Evolutionary conservation across 2,113 vertebrate genomes (phyloP).

Genomic region (Nymphicus hollandicus): DNA sequence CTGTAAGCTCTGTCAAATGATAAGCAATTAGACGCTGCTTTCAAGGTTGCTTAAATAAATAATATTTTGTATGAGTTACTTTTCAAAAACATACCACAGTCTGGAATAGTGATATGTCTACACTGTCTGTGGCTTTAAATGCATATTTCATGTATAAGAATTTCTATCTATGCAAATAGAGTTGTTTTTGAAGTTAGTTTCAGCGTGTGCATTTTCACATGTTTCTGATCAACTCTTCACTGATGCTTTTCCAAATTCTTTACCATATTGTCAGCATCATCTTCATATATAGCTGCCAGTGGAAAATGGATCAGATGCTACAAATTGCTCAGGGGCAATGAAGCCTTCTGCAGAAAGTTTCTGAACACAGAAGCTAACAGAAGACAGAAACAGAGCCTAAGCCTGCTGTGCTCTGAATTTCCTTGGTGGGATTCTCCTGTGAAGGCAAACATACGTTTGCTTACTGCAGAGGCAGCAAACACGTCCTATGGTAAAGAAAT

Average conservation of each 20-base stretch:
- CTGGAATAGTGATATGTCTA: not conserved
- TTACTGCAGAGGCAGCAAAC: not conserved
- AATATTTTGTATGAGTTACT: not conserved
- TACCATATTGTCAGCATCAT: constrained; percentile 13
- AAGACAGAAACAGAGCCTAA: not conserved
- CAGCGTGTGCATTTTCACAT: not conserved
- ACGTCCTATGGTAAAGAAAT: not conserved
- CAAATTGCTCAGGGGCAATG: not conserved
- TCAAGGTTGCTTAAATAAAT: constrained; percentile 11
- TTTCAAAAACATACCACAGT: not conserved
- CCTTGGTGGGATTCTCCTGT: not conserved
- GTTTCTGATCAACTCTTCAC: not conserved
- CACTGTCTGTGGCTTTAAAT: not conserved
- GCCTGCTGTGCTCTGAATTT: not conserved
- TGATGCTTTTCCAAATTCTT: not conserved
- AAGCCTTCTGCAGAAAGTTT: constrained; percentile 8
- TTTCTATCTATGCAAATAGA: not conserved
- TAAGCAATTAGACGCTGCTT: constrained; percentile 38
- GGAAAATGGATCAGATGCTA: constrained; percentile 13
- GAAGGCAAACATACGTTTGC: not conserved
- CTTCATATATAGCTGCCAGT: not conserved
- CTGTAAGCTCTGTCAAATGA: not conserved
- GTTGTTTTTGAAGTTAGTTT: not conserved
- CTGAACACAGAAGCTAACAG: not conserved
- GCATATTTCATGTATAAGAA: not conserved